Conservation (phyloP, 2,888 invertebrate species). For the Pristionchus maxplancki region DNA sequence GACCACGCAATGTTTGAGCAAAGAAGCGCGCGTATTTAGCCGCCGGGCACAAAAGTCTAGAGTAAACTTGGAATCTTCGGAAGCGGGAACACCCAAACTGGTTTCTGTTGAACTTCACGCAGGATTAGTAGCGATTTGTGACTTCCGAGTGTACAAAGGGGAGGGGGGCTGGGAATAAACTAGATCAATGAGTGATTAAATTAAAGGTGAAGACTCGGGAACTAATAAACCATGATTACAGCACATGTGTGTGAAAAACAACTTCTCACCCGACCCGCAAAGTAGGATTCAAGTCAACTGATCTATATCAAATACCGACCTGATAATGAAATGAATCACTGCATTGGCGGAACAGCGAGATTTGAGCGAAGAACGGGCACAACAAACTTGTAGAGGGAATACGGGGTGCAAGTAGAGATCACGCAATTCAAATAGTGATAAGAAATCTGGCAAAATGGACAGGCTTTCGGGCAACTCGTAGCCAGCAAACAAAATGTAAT, state of each 20-base stretch:
- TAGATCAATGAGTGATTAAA: neutral
- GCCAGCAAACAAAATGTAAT: too few relatives aligned
- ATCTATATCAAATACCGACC: neutral
- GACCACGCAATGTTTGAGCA: neutral
- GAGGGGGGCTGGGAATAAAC: neutral
- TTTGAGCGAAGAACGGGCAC: neutral
- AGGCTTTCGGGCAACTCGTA: too few relatives aligned
- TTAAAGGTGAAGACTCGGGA: neutral
- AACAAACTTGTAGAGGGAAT: neutral
- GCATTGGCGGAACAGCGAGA: neutral
- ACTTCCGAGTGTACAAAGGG: neutral
- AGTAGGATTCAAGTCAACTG: neutral
- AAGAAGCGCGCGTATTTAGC: neutral
- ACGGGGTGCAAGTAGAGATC: neutral
- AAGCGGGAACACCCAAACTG: neutral
- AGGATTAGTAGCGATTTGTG: conserved; percentile 25
- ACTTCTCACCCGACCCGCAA: too few relatives aligned
- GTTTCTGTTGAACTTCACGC: neutral
- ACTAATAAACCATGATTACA: too few relatives aligned
- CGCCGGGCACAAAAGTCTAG: neutral
- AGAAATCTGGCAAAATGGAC: neutral
- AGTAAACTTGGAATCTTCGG: neutral
- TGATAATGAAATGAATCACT: neutral
- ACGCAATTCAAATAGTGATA: neutral
- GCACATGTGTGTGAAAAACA: too few relatives aligned